These are phyloP conservation scores for Charina bottae DNA, from an alignment of 2,113 vertebrate species.

Conservation along the genomic window DNA sequence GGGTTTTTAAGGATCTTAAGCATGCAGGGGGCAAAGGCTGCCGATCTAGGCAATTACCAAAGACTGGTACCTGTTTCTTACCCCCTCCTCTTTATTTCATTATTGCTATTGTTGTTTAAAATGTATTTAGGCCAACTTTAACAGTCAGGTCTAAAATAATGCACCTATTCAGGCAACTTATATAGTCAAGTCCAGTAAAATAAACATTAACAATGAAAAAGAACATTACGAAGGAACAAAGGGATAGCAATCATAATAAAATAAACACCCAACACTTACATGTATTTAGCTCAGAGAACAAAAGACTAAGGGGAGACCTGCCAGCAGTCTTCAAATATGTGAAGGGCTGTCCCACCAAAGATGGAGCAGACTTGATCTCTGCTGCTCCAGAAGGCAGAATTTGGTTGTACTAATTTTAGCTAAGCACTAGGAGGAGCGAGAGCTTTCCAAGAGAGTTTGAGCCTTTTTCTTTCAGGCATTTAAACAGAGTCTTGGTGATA, in stretches of 20 bases:
- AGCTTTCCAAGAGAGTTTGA: too few relatives aligned
- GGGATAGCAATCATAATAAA: background rate
- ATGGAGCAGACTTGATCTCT: too few relatives aligned
- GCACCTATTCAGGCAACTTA: background rate
- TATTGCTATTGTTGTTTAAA: background rate
- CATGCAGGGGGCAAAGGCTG: constrained; percentile 7
- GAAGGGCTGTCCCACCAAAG: background rate
- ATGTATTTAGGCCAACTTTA: background rate
- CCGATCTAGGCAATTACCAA: background rate
- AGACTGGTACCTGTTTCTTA: background rate
- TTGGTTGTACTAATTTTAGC: too few relatives aligned
- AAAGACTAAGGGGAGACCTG: background rate
- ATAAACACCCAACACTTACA: background rate
- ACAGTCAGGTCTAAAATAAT: background rate
- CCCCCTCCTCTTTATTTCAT: background rate
- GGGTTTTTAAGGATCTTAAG: background rate
- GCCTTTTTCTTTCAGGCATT: too few relatives aligned
- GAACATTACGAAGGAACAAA: background rate
- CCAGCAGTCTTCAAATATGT: background rate
- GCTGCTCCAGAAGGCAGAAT: too few relatives aligned
- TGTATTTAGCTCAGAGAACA: background rate
- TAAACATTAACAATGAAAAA: background rate
- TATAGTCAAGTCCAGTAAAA: background rate
- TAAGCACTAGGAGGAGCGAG: too few relatives aligned
- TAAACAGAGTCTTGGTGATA: too few relatives aligned